Evolutionary conservation across 2,888 invertebrate species (phyloP), one percentile per base, ranked within the genome.

Genomic region (Oscheius myriophilus): DNA sequence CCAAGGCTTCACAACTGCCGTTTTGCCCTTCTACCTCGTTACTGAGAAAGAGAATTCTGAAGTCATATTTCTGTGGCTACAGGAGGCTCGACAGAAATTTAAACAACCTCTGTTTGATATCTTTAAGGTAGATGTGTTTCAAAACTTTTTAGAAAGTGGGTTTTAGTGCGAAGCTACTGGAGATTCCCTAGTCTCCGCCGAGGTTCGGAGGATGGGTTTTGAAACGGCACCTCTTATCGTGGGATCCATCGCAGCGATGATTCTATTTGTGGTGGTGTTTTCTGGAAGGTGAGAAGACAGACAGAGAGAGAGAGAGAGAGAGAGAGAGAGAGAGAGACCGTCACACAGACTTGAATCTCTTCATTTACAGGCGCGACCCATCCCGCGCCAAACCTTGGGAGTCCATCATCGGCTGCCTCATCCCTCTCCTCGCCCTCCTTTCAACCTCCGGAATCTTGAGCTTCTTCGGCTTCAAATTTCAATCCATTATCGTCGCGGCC

Each of bases 401-500:
- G 59, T 73, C 78, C 11, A 59, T 83, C 21, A 68, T 79, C 51
- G 83, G 83, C 23, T 83, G 83, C 67, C 61, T 84, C 63, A 79
- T 84, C 41, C 83, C 83, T 4, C 65, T 83, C 16, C 67, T 84
- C 25, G 79, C 84, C 16, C 69, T 83, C 18, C 42, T 76, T 4
- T 68, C 82, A 6, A 51, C 81, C 16, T 74, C 77, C 33, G 83
- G 82, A 14, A 54, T 82, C 16, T 69, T 82, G 69, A 72, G 71
- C 41, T 69, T 75, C 21, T 69, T 71, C 57, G 78, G 75, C 2
- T 49, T 78, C 41, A 76, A 78, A 39, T 83, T 75, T 67, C 83
- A 84, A 66, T 83, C 84, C 18, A 84, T 83, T 42, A 81, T 83
- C 49, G 83, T 83, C 21, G 84, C 84, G 9, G 78, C 84, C 2